phyloP scores from a whole-genome alignment of 2,888 invertebrate species.

The Beris chalybata region DNA sequence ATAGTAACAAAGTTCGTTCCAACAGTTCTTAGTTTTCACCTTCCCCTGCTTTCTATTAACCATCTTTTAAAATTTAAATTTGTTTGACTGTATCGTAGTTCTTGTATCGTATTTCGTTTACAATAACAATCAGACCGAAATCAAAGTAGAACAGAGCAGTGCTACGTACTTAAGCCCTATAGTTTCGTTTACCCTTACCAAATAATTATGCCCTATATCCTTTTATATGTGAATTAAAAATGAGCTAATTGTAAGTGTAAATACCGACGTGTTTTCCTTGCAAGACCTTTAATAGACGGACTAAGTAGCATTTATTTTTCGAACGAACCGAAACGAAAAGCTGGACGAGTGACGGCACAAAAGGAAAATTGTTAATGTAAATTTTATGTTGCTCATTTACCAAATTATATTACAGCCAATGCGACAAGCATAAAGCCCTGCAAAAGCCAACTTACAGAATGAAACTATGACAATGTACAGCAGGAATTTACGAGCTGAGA shows the following conservation, averaged over 20 bases:
- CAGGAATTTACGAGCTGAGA: constrained; percentile 38
- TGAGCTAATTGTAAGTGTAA: constrained; percentile 30
- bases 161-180: no score
- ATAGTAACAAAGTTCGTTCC: no score
- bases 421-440: constrained; percentile 27
- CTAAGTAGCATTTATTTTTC: no score
- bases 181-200: no score
- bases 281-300: constrained; percentile 17
- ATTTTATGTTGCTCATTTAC: constrained; percentile 38
- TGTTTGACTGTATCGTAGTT: no score
- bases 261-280: constrained; percentile 9
- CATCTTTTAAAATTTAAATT: no score
- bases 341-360: constrained; percentile 1
- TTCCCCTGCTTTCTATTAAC: no score
- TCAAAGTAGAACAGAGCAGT: no score
- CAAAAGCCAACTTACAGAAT: constrained; percentile 12
- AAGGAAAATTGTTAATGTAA: constrained; percentile 36
- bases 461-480: constrained; percentile 30
- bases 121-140: no score
- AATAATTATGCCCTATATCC: no score
- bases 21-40: no score
- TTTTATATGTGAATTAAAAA: neutral
- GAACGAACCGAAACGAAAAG: neutral
- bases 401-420: constrained; percentile 36
- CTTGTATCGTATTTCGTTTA: no score